These are phyloP conservation scores for Oceanodroma leucorhoa DNA, from an alignment of 2,797 vertebrate genomes.

Conservation along the genomic window DNA sequence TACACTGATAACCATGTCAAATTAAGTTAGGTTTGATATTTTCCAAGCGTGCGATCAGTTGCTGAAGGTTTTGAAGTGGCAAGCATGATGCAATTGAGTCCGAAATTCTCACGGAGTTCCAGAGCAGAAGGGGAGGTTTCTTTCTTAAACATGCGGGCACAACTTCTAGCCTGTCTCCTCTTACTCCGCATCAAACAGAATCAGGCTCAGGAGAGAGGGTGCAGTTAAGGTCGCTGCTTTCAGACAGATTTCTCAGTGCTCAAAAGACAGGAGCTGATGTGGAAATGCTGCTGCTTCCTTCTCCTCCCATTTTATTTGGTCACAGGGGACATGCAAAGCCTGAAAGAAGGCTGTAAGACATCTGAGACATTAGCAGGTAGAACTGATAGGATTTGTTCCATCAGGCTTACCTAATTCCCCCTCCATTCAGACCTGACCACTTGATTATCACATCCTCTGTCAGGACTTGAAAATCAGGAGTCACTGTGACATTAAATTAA, in stretches of 20 bases:
- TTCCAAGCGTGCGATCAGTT: not conserved
- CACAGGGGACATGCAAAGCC: not conserved
- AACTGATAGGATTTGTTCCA: not conserved
- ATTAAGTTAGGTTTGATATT: conserved; percentile 8
- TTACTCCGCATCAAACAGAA: not conserved
- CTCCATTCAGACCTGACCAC: not conserved
- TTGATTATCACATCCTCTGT: not conserved
- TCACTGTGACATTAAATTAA: not conserved
- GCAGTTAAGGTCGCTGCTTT: not conserved
- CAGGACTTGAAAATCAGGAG: not conserved
- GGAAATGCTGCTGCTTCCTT: not conserved
- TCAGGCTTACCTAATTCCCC: not conserved
- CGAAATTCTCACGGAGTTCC: not conserved
- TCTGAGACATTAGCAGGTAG: not conserved
- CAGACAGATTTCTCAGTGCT: not conserved
- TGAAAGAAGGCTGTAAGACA: not conserved
- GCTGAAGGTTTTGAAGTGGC: conserved; percentile 19
- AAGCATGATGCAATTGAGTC: not conserved
- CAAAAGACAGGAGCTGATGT: not conserved
- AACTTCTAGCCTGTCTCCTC: not conserved
- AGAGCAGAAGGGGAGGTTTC: not conserved
- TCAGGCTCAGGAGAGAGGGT: not conserved
- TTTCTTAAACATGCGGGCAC: not conserved
- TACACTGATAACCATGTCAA: not conserved
- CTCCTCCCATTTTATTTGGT: not conserved